Evolutionary conservation across 2,797 vertebrate genomes (phyloP).

Genomic region (Sandelia bainsii): DNA sequence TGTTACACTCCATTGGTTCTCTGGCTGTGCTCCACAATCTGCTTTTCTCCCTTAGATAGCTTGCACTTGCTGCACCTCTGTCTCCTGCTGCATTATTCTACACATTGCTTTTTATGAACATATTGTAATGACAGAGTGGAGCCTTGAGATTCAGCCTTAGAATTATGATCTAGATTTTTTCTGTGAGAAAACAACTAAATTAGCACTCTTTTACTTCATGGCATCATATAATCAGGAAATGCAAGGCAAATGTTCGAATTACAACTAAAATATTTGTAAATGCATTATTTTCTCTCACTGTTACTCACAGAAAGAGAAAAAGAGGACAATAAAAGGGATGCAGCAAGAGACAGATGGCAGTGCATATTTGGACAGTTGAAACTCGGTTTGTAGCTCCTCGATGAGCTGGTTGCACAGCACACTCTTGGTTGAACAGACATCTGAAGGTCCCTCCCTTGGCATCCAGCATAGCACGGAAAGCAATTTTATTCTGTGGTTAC

Average conservation of each 20-base stretch:
- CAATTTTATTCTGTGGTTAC: slow-evolving; percentile 29
- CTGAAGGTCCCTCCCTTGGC: slow-evolving; percentile 51
- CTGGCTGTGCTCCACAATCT: slow-evolving; percentile 39
- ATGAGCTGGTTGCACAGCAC: slow-evolving; percentile 50
- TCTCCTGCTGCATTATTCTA: slow-evolving; percentile 15
- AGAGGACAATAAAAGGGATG: slow-evolving; percentile 19
- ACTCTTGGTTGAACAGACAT: slow-evolving; percentile 62
- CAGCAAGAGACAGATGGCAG: slow-evolving; percentile 36
- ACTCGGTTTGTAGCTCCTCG: slow-evolving; percentile 44
- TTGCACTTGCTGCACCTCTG: slow-evolving; percentile 18
- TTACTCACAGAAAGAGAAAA: slow-evolving; percentile 5
- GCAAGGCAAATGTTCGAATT: not conserved
- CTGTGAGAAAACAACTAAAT: not conserved
- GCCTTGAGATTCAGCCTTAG: slow-evolving; percentile 24
- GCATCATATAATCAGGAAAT: slow-evolving; percentile 11
- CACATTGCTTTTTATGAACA: slow-evolving; percentile 13
- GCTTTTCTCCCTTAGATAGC: slow-evolving; percentile 19
- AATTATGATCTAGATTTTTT: slow-evolving; percentile 1
- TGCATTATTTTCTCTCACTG: not conserved
- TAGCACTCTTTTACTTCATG: not conserved
- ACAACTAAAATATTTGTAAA: not conserved
- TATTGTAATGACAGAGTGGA: not conserved
- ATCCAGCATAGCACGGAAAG: slow-evolving; percentile 42
- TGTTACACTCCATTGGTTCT: slow-evolving; percentile 80
- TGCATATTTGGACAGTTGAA: slow-evolving; percentile 49